These are phyloP conservation scores for Menura novaehollandiae DNA, from an alignment of 2,113 vertebrate species.

Conservation along the genomic window DNA sequence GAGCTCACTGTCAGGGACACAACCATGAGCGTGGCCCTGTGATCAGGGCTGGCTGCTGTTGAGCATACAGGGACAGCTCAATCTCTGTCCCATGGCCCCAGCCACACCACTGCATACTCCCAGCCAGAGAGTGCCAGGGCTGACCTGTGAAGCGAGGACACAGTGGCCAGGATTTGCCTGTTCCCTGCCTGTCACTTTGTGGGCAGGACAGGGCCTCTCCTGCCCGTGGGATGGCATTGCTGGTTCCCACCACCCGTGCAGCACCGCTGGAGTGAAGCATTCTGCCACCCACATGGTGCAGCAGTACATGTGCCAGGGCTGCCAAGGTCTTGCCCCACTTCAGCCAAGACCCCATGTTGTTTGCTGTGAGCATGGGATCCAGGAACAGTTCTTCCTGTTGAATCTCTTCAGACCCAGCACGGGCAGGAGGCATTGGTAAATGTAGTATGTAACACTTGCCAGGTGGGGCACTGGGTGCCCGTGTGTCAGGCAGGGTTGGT, in stretches of 20 bases:
- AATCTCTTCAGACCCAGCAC: neutral
- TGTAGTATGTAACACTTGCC: neutral
- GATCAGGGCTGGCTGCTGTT: neutral
- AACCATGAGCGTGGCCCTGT: neutral
- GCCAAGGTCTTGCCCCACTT: neutral
- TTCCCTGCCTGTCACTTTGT: neutral
- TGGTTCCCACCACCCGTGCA: neutral
- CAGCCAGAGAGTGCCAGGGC: neutral
- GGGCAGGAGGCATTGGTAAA: neutral
- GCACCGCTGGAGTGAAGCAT: neutral
- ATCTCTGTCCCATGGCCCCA: neutral
- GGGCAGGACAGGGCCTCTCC: neutral
- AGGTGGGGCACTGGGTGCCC: neutral
- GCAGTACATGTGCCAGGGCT: neutral
- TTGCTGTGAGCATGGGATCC: neutral
- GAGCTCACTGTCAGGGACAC: neutral
- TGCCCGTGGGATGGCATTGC: accelerated
- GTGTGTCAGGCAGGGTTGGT: accelerated
- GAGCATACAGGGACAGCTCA: neutral
- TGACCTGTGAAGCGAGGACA: neutral
- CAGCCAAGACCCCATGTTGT: accelerated
- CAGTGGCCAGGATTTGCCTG: neutral
- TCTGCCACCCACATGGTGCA: neutral
- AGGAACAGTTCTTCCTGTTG: neutral
- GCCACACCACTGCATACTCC: accelerated